phyloP scores from a whole-genome alignment of 2,888 invertebrate species.

The Perithous albicinctus region DNA sequence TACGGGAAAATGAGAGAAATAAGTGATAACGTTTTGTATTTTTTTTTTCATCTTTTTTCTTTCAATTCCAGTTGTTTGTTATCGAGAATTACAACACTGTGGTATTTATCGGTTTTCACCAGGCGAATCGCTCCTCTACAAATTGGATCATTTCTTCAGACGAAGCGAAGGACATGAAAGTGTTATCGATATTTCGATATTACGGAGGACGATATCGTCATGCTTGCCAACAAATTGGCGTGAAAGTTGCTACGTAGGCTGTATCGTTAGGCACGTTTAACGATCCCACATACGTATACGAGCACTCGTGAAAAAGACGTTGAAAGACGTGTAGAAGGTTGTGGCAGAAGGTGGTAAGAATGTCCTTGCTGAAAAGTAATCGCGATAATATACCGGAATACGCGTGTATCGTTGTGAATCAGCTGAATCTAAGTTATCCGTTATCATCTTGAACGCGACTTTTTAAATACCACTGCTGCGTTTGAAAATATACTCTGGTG shows the following conservation, averaged over 20 bases:
- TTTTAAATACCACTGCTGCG: no score
- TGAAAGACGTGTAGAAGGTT: slow-evolving; percentile 14
- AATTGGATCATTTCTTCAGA: slow-evolving; percentile 66
- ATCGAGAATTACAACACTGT: slow-evolving; percentile 6
- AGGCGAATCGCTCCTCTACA: slow-evolving; percentile 42
- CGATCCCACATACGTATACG: slow-evolving; percentile 29
- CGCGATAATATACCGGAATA: slow-evolving; percentile 27
- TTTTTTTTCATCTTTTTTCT: neutral
- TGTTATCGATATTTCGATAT: slow-evolving; percentile 38
- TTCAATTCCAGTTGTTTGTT: neutral
- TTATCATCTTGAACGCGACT: no score
- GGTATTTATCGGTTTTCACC: slow-evolving; percentile 24
- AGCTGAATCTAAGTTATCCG: no score
- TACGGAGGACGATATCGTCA: slow-evolving; percentile 32
- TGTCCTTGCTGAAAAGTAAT: slow-evolving; percentile 44
- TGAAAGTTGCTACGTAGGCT: slow-evolving; percentile 26
- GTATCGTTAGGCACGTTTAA: slow-evolving; percentile 56
- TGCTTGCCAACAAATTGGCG: slow-evolving; percentile 60
- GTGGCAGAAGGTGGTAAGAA: neutral
- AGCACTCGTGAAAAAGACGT: slow-evolving; percentile 13
- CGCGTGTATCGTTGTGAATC: slow-evolving; percentile 21
- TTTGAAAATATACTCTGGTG: no score
- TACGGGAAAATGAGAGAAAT: neutral
- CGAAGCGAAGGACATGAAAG: slow-evolving; percentile 48
- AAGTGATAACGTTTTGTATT: neutral